Evolutionary conservation across 2,888 invertebrate species (phyloP).

Genomic region (Sarcophaga rosellei): DNA sequence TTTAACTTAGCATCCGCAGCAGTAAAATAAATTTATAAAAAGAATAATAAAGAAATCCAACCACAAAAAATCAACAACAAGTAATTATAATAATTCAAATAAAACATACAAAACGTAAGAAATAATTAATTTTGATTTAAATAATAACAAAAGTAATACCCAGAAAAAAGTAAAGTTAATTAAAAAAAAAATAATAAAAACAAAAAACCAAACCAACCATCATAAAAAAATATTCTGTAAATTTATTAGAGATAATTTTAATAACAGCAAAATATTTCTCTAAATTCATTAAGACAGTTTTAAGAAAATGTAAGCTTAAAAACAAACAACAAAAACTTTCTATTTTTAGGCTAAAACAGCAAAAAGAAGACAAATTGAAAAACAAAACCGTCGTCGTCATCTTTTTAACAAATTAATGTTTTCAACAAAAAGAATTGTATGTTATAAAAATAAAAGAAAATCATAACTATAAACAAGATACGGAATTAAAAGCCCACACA

Average conservation of each 20-base stretch:
- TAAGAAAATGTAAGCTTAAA: conserved; percentile 44
- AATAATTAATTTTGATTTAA: conserved; percentile 74
- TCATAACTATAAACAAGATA: conserved; percentile 55
- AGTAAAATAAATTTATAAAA: conserved; percentile 62
- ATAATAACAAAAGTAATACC: conserved; percentile 68
- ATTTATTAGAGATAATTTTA: conserved; percentile 50
- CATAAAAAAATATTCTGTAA: conserved; percentile 53
- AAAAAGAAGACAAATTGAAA: conserved; percentile 30
- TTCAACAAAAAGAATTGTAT: conserved; percentile 53
- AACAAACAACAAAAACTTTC: conserved; percentile 40
- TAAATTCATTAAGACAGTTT: conserved; percentile 50
- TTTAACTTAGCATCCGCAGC: conserved; percentile 68
- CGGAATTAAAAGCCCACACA: conserved; percentile 62
- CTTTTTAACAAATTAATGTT: conserved; percentile 51
- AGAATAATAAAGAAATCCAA: conserved; percentile 71
- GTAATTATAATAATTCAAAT: conserved; percentile 57
- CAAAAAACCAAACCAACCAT: conserved; percentile 63
- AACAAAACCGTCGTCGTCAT: conserved; percentile 35
- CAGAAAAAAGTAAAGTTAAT: conserved; percentile 61
- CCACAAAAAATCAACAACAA: conserved; percentile 66
- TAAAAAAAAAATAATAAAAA: conserved; percentile 34
- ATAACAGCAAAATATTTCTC: conserved; percentile 37
- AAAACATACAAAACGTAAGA: conserved; percentile 61
- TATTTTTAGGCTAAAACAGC: conserved; percentile 54
- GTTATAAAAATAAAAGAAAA: conserved; percentile 52